Conservation (phyloP, 2,888 invertebrate genomes). For the Serrognathus titanus region DNA sequence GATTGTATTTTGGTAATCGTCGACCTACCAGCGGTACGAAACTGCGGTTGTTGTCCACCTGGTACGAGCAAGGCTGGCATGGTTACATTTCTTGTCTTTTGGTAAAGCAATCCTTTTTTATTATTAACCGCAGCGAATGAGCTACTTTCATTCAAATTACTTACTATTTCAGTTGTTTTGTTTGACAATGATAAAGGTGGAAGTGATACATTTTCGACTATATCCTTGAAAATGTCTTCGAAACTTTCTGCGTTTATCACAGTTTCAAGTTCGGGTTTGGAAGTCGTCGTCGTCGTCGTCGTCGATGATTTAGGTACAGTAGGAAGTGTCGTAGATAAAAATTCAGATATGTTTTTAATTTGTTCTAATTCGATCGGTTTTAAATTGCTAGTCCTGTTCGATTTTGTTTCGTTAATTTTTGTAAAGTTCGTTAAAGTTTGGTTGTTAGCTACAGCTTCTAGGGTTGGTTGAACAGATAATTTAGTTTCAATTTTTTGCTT, state of each 20-base stretch:
- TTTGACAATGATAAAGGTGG: slow-evolving; percentile 12
- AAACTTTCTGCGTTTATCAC: slow-evolving; percentile 17
- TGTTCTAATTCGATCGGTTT: slow-evolving; percentile 19
- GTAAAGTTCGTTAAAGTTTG: slow-evolving; percentile 4
- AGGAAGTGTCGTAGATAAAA: slow-evolving; percentile 18
- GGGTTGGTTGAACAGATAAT: slow-evolving; percentile 17
- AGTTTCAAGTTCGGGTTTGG: slow-evolving; percentile 17
- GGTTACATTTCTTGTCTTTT: slow-evolving; percentile 25
- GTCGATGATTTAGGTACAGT: slow-evolving; percentile 5
- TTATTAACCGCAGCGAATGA: neutral
- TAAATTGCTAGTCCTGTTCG: slow-evolving; percentile 17
- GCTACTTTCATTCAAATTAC: neutral
- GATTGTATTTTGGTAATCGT: slow-evolving; percentile 60
- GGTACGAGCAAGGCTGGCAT: slow-evolving; percentile 62
- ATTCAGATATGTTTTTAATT: slow-evolving; percentile 18
- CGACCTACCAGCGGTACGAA: slow-evolving; percentile 51
- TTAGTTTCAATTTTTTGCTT: slow-evolving; percentile 17
- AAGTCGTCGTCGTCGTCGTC: slow-evolving; percentile 1
- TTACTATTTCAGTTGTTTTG: neutral
- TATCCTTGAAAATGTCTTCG: slow-evolving; percentile 33
- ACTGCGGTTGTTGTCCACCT: slow-evolving; percentile 53
- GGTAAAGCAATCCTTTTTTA: neutral
- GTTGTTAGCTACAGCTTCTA: slow-evolving; percentile 4
- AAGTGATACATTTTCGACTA: slow-evolving; percentile 27
- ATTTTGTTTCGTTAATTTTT: slow-evolving; percentile 2